A percentile compares a stretch with the other conserved stretches of the same genome.
Conservation (phyloP, 2,888 invertebrate species). For the Sphaerophoria taeniata region DNA sequence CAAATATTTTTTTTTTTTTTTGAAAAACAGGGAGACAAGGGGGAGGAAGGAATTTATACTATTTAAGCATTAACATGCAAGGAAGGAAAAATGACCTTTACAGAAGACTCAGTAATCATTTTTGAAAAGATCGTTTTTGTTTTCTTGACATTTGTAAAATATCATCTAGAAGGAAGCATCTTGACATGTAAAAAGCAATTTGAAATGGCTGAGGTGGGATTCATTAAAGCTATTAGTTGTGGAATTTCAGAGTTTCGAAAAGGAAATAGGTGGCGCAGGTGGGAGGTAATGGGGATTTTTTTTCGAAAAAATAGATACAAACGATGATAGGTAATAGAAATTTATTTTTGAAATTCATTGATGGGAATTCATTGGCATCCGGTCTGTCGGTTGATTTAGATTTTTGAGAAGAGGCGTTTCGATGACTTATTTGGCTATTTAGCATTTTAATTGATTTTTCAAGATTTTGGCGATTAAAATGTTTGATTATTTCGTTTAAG, state of each 20-base stretch:
- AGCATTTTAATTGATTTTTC: neutral
- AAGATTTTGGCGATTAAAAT: too few relatives aligned
- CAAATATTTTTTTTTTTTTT: neutral
- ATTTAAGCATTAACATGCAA: conserved; percentile 24
- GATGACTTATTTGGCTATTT: conserved; percentile 49
- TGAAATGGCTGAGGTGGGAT: conserved; percentile 62
- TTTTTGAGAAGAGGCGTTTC: conserved; percentile 51
- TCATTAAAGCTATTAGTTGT: conserved; percentile 61
- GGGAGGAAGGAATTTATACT: neutral
- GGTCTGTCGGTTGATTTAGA: conserved; percentile 11
- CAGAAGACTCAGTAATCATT: conserved; percentile 52
- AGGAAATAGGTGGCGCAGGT: conserved; percentile 59
- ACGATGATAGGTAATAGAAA: conserved; percentile 35
- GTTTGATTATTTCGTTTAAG: too few relatives aligned
- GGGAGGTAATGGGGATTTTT: neutral
- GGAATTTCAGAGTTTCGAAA: conserved; percentile 55
- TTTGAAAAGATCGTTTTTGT: conserved; percentile 34
- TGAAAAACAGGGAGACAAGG: neutral
- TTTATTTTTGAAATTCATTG: conserved; percentile 54
- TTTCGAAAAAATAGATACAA: conserved; percentile 32
- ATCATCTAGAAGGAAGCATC: conserved; percentile 30
- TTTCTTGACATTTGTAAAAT: conserved; percentile 9
- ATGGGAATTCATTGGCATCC: conserved; percentile 60
- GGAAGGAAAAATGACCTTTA: conserved; percentile 65
- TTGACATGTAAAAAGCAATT: conserved; percentile 13